phyloP scores from a whole-genome alignment of 1,140 invertebrate genomes.

The Lucilia sericata region DNA sequence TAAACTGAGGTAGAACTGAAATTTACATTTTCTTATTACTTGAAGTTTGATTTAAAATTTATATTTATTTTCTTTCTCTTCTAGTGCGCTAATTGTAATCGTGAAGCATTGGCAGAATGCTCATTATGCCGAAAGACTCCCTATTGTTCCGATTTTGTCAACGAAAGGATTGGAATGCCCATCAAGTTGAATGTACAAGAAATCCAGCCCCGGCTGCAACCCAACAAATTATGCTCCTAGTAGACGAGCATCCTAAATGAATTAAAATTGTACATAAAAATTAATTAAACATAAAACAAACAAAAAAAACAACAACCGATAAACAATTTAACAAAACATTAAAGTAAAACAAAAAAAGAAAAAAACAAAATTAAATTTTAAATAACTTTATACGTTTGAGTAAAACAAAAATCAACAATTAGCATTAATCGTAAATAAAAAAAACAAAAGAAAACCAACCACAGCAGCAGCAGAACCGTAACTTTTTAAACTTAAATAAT shows the following conservation, averaged over 20 bases:
- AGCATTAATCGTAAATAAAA: constrained; percentile 28
- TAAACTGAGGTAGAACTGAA: too few relatives aligned
- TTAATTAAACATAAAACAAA: not conserved
- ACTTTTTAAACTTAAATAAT: constrained; percentile 45
- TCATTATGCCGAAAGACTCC: constrained; percentile 85
- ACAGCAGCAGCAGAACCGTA: constrained; percentile 26
- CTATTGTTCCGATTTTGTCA: constrained; percentile 90
- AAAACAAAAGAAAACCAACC: constrained; percentile 28
- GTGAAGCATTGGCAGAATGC: constrained; percentile 86
- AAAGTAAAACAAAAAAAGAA: constrained; percentile 15
- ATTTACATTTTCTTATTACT: too few relatives aligned
- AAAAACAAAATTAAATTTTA: constrained; percentile 32
- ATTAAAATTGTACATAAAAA: constrained; percentile 47
- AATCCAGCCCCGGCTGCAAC: constrained; percentile 68
- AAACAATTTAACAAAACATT: constrained; percentile 23
- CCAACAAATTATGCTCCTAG: constrained; percentile 78
- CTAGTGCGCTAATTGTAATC: constrained; percentile 87
- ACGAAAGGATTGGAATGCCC: constrained; percentile 86
- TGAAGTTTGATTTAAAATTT: too few relatives aligned
- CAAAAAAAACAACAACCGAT: constrained; percentile 10
- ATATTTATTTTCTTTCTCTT: constrained; percentile 63
- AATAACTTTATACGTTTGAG: constrained; percentile 43
- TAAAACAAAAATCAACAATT: constrained; percentile 41
- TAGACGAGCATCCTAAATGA: constrained; percentile 72
- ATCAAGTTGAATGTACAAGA: constrained; percentile 86